Evolutionary conservation across 2,797 vertebrate species (phyloP).

Genomic region (Gymnodraco acuticeps): DNA sequence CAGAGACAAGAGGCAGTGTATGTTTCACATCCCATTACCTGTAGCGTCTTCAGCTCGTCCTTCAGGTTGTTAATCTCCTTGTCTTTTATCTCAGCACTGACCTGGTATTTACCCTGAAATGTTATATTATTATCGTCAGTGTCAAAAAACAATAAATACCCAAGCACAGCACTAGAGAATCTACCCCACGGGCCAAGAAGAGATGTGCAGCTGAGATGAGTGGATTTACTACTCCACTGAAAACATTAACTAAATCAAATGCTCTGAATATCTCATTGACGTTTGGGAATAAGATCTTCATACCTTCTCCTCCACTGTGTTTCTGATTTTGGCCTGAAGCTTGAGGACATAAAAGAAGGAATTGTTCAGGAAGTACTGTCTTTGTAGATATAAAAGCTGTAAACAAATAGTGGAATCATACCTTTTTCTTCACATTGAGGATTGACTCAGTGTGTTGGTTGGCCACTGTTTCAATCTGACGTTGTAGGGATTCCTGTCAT

Average conservation of each 20-base stretch:
- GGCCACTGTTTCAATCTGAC: slow-evolving; percentile 80
- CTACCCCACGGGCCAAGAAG: slow-evolving; percentile 29
- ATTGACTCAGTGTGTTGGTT: slow-evolving; percentile 88
- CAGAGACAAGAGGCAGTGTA: neutral
- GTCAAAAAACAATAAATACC: slow-evolving; percentile 61
- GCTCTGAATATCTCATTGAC: neutral
- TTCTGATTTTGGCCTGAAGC: slow-evolving; percentile 91
- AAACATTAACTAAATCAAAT: slow-evolving; percentile 56
- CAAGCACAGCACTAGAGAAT: slow-evolving; percentile 48
- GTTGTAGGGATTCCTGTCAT: slow-evolving; percentile 89
- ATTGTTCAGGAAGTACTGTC: slow-evolving; percentile 23
- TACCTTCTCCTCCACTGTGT: slow-evolving; percentile 94
- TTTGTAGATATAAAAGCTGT: neutral
- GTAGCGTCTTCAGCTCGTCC: slow-evolving; percentile 91
- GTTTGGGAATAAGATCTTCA: slow-evolving; percentile 18
- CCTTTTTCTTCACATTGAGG: slow-evolving; percentile 89
- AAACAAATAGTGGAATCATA: slow-evolving; percentile 57
- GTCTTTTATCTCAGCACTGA: slow-evolving; percentile 91
- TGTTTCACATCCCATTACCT: slow-evolving; percentile 83
- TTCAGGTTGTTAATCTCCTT: slow-evolving; percentile 93
- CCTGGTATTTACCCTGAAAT: slow-evolving; percentile 90
- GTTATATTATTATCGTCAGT: slow-evolving; percentile 58
- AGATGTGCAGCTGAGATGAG: slow-evolving; percentile 34
- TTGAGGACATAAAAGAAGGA: slow-evolving; percentile 55
- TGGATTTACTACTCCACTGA: slow-evolving; percentile 48